phyloP scores from a whole-genome alignment of 1,140 invertebrate genomes.

The Calephelis nemesis region DNA sequence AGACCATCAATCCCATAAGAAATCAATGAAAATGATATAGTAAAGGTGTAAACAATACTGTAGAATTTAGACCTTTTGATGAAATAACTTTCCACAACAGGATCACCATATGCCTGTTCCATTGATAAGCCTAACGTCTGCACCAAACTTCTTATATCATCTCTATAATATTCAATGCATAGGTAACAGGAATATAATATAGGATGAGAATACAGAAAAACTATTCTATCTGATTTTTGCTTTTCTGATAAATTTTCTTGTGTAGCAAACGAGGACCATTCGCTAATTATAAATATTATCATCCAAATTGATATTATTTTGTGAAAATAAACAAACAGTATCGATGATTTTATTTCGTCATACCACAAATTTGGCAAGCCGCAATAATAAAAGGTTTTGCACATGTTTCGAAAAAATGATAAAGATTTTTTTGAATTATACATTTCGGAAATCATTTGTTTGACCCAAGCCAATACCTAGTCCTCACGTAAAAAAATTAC shows the following conservation, averaged over 20 bases:
- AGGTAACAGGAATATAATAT: conserved; percentile 32
- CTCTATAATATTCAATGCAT: conserved; percentile 27
- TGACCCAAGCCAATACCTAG: not conserved
- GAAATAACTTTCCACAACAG: conserved; percentile 35
- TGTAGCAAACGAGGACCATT: conserved; percentile 35
- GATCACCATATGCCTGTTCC: conserved; percentile 41
- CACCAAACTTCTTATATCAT: conserved; percentile 31
- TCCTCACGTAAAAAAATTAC: no score
- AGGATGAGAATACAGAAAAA: conserved; percentile 39
- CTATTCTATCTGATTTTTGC: conserved; percentile 35
- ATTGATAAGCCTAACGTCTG: conserved; percentile 33
- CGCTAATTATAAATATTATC: conserved; percentile 31
- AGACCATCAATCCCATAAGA: conserved; percentile 36
- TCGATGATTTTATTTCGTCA: conserved; percentile 6
- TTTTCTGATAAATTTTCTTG: conserved; percentile 35
- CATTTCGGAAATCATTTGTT: not conserved
- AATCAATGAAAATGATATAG: conserved; percentile 26
- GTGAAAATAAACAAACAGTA: conserved; percentile 18
- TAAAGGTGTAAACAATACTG: conserved; percentile 23
- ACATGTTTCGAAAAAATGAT: conserved; percentile 2
- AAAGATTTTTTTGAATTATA: not conserved
- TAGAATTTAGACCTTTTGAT: conserved; percentile 37
- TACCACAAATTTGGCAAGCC: conserved; percentile 21
- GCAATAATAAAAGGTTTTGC: conserved; percentile 8
- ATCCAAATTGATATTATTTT: conserved; percentile 25